Evolutionary conservation across 2,113 vertebrate species (phyloP), one percentile per base, ranked within the genome.

Genomic region (Psittacula cyanocephala): DNA sequence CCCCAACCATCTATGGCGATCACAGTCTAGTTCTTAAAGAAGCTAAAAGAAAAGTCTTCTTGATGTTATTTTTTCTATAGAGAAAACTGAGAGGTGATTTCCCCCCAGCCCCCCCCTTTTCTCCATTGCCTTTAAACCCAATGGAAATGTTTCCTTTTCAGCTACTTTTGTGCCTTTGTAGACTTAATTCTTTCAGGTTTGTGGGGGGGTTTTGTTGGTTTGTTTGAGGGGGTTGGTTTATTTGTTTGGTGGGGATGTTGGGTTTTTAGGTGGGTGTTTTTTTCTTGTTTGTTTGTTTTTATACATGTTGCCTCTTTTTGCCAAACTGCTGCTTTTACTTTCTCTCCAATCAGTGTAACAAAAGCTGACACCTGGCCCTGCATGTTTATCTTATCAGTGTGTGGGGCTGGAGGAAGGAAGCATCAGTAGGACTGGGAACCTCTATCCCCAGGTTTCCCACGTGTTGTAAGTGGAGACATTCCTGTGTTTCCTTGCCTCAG

Each of bases 1-100:
- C 64, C 75, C 33, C 24, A 75, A 5, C 24, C 17, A 46, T 2
- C 65, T n/a, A 3, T 0, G 0, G 62, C 59, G 31, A 15, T 80
- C 35, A 27, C 33, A 17, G 5, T 7, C 2, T 52, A 8, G 41
- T 74, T 77, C 7, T 23, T 50, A 71, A 75, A 62, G 17, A 75
- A 62, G 17, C 55, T 60, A n/a, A 35, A 87, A 43, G 20, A n/a
- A 86, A 68, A 79, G 16, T 44, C 44, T 72, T 76, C 16, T 22
- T 52, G 17, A 44, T 1, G 2, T 16, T 78, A 39, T 8, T 4
- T 89, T 35, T 72, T 70, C 39, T 70, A 1, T 3, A 62, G 20
- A 44, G n/a, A 49, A 68, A 83, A 55, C 8, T 31, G 41, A 17
- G 25, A 12, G 24, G 1, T 7, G 4, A 4, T 27, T 33, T 49